A percentile compares a stretch with the other conserved stretches of the same genome.
Conservation (phyloP, 2,797 vertebrate genomes). For the Sebastes vulpes region DNA sequence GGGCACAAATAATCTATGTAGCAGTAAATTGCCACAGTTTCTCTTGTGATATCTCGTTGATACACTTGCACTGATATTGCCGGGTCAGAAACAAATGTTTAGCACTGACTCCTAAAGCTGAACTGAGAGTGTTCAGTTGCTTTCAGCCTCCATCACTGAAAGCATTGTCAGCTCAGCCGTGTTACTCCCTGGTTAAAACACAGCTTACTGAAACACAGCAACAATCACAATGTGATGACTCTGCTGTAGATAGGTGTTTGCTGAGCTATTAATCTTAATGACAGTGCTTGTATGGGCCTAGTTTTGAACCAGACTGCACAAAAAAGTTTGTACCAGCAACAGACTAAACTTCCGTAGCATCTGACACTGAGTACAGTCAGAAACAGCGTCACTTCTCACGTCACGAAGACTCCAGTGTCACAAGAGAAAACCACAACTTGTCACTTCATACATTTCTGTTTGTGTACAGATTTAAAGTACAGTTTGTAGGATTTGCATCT, state of each 20-base stretch:
- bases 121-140: background rate
- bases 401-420: background rate
- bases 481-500: too few relatives aligned
- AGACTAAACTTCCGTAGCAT: background rate
- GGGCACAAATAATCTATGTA: background rate
- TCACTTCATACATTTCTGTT: background rate
- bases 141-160: background rate
- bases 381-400: background rate
- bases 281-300: background rate
- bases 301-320: background rate
- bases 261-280: background rate
- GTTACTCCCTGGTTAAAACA: background rate
- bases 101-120: background rate
- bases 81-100: background rate
- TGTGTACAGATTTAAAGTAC: background rate
- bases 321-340: background rate
- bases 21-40: background rate
- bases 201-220: background rate
- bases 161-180: background rate
- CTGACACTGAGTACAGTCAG: background rate
- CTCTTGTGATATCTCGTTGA: background rate
- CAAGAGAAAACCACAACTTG: background rate
- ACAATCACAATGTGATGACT: background rate
- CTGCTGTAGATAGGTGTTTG: background rate
- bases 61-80: background rate